Percentiles rank a stretch among this genome's conserved stretches.
Conservation (phyloP, 2,888 invertebrate genomes). For the Hecatera dysodea region DNA sequence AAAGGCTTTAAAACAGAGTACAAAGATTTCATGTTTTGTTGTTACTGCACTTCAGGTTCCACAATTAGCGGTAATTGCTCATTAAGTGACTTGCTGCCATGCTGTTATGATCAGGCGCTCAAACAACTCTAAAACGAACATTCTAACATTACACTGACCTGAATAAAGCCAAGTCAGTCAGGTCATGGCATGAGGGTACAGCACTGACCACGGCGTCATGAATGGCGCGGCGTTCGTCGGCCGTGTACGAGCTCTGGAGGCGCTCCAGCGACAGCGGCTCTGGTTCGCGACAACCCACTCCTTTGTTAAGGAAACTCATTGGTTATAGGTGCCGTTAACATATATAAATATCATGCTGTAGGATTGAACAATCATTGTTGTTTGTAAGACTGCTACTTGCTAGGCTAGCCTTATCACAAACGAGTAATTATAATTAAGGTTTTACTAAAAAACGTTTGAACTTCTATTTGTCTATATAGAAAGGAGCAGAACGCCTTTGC, state of each 20-base stretch:
- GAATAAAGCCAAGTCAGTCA: conserved; percentile 77
- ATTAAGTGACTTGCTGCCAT: too few species aligned
- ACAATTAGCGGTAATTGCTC: too few species aligned
- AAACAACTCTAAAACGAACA: neutral
- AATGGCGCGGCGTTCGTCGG: conserved; percentile 90
- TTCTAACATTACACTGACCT: conserved; percentile 68
- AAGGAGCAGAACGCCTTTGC: too few species aligned
- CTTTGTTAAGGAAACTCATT: conserved; percentile 78
- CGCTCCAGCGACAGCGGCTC: conserved; percentile 79
- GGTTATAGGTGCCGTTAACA: conserved; percentile 21
- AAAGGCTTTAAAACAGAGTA: too few species aligned
- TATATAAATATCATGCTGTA: neutral
- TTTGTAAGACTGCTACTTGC: neutral
- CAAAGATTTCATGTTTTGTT: too few species aligned
- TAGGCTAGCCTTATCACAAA: neutral
- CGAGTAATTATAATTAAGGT: neutral
- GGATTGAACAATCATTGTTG: too few species aligned
- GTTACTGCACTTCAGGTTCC: too few species aligned
- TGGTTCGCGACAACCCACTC: conserved; percentile 68
- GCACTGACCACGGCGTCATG: conserved; percentile 88
- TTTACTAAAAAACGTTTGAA: neutral
- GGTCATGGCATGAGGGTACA: conserved; percentile 78
- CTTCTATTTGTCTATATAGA: neutral
- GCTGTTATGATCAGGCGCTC: too few species aligned
- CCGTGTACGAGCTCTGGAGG: conserved; percentile 84